Base-by-base conservation (phyloP, 1,140 invertebrate genomes). In the Venturia canescens region DNA sequence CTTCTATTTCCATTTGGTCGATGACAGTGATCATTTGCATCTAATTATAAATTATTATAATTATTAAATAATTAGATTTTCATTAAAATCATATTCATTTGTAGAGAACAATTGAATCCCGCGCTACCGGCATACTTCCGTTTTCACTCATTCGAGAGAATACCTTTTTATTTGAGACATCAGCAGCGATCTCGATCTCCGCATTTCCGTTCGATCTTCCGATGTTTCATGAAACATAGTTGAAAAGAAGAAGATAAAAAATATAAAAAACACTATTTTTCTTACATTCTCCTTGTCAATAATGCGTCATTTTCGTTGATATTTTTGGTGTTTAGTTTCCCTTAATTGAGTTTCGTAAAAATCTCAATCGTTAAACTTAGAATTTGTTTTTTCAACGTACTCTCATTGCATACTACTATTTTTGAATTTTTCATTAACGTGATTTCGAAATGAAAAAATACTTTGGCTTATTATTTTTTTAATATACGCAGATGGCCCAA, bases 401-500 rank as follows among this genome's bases (percentile, higher is more conserved):
- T 60, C 11, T 84, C 53, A 76, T 50, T 60, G 3, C 18, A 66
- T 6, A 44, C 63, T 7, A 23, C 15, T 71, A 44, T 18, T 9
- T 48, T 78, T 3, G 13, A 63, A 77, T 77, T 48, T 57, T 26
- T 29, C n/a, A n/a, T 44, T 44, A 5, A 13, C 23, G 67, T 74
- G 31, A 38, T 80, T 84, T 81, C 79, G 80, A 76, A 34, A 29
- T 57, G 82, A 80, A 67, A 66, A 67, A 80, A 74, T 70, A 83
- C 80, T 71, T 83, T 15, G 78, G 85, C 31, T 66, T 81, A 83
- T 63, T 85, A 81, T 70, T 80, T 77, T 78, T 77, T 76, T 29
- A 81, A 78, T 83, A n/a, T 79, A 87, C 85, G 21, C 83, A 94
- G 94, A 93, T 94, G 91, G 94, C 95, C 15, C 95, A 97, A 91